Base-by-base conservation (phyloP, 2,797 vertebrate genomes). In the Amazona ochrocephala region DNA sequence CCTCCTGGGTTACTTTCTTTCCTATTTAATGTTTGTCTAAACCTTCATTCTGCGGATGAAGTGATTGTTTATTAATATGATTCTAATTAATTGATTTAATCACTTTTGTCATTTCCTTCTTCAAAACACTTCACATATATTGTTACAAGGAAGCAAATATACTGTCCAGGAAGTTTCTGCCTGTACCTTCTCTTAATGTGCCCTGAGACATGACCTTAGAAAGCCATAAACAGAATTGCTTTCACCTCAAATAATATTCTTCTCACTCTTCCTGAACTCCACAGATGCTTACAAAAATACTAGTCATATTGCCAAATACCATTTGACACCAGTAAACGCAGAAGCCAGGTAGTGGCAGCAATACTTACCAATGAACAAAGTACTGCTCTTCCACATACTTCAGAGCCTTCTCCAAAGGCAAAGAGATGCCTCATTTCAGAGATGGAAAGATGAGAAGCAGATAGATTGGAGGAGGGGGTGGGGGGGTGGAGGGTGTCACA, bases 11-110 rank as follows among this genome's bases (percentile, higher is more conserved):
- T 92, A 84, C 41, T 77, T 88, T 91, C 87, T 77, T 93, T 92
- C 47, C 41, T 93, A 75, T 84, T 93, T 78, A 93, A 56, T 88
- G 42, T 84, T 95, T 96, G 81, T 90, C 72, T 93, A 88, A 90
- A 73, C 44, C 30, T 78, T 86, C 66, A n/a, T 86, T 81, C 61
- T 91, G 77, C 1, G 1, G 81, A 85, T 67, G 37, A 88, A 86
- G 58, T 72, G 47, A 34, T 66, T 84, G 82, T 83, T 89, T 60
- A 79, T 91, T 90, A 91, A 79, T 73, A 83, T 29, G 10, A 81
- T 86, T 79, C 19, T 91, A 81, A 92, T 84, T 85, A 48, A 90
- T 83, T 86, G 54, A 79, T 93, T 94, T 93, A 29, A 88, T 82
- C 87, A 64, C 64, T 70, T 92, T 53, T 67, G 37, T 37, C 44